Evolutionary conservation across 2,888 invertebrate genomes (phyloP).

Genomic region (Colletes collaris): DNA sequence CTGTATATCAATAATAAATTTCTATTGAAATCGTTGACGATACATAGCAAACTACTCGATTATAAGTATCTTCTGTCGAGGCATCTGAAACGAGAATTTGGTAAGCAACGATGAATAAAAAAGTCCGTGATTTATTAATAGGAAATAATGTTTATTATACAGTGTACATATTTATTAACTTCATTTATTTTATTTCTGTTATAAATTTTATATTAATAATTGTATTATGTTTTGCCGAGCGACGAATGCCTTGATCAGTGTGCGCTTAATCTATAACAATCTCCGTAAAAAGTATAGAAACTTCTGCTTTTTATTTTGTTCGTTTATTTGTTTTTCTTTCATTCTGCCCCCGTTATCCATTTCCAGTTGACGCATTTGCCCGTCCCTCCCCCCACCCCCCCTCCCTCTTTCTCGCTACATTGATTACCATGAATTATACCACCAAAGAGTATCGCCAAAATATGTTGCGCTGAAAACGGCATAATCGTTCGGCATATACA

Average conservation of each 20-base stretch:
- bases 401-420: slow-evolving; percentile 66
- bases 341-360: slow-evolving; percentile 29
- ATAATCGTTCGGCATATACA: slow-evolving; percentile 83
- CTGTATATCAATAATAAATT: neutral
- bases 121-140: slow-evolving; percentile 78
- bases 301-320: slow-evolving; percentile 78
- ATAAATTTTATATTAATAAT: slow-evolving; percentile 83
- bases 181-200: slow-evolving; percentile 83
- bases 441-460: slow-evolving; percentile 81
- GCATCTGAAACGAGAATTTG: neutral
- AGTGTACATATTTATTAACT: slow-evolving; percentile 83
- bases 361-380: slow-evolving; percentile 20
- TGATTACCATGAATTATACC: slow-evolving; percentile 74
- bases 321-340: slow-evolving; percentile 69
- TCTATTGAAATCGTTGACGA: too few species aligned
- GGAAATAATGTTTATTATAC: slow-evolving; percentile 83
- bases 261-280: slow-evolving; percentile 83
- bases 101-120: slow-evolving; percentile 42
- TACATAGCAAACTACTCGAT: too few species aligned
- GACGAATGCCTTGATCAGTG: slow-evolving; percentile 83
- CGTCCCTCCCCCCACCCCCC: slow-evolving; percentile 6
- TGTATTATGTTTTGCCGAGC: slow-evolving; percentile 83
- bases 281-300: slow-evolving; percentile 83
- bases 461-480: slow-evolving; percentile 83
- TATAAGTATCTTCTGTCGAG: neutral